These are phyloP conservation scores for Gnathonemus longibarbis DNA, from an alignment of 2,113 vertebrate genomes.

Conservation along the genomic window DNA sequence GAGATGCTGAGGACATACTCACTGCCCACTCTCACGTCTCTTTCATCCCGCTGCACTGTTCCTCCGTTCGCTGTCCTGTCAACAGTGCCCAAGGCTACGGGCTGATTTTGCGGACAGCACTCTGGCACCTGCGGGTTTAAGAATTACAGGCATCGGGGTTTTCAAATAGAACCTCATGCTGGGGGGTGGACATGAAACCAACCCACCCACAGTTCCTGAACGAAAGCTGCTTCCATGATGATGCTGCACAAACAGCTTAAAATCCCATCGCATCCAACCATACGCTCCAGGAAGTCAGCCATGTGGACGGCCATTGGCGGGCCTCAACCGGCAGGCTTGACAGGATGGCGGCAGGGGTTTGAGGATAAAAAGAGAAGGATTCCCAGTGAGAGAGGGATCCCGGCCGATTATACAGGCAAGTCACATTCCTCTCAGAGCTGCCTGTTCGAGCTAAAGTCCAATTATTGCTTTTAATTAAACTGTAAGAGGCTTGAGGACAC, in stretches of 20 bases:
- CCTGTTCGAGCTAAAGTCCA: background rate
- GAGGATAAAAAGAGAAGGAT: background rate
- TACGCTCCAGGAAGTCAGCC: background rate
- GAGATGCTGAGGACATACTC: background rate
- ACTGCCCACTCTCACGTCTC: slow-evolving; percentile 10
- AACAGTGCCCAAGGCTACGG: slow-evolving; percentile 50
- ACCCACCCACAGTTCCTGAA: background rate
- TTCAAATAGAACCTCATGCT: background rate
- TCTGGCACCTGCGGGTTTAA: background rate
- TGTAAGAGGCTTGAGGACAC: background rate
- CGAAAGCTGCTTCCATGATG: background rate
- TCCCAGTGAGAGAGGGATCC: background rate
- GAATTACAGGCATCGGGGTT: background rate
- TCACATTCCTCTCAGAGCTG: background rate
- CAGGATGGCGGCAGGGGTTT: background rate
- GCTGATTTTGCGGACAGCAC: background rate
- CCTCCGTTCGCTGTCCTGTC: slow-evolving; percentile 56
- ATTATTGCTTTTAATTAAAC: slow-evolving; percentile 5
- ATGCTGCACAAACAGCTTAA: background rate
- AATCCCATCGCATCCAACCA: background rate
- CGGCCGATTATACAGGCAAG: background rate
- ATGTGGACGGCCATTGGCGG: background rate
- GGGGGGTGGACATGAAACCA: background rate
- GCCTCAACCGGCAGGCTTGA: background rate
- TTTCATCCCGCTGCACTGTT: slow-evolving; percentile 20